Evolutionary conservation across 2,888 invertebrate genomes (phyloP).

Genomic region (Aporophyla lueneburgensis): DNA sequence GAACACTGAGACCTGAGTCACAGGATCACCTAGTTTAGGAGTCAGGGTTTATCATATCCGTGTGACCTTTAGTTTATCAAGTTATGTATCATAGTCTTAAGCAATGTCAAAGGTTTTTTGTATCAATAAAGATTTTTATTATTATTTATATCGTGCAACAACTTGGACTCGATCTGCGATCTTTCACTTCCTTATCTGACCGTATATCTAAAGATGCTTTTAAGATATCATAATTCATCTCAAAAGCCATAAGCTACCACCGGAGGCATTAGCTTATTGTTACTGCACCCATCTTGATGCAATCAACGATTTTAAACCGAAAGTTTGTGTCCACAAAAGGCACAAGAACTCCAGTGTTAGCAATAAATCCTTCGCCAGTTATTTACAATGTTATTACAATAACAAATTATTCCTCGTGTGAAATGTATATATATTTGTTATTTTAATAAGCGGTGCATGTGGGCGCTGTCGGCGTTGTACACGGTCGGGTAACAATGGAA

Average conservation of each 20-base stretch:
- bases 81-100: too few relatives aligned
- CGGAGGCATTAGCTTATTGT: conserved; percentile 30
- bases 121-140: too few relatives aligned
- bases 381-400: conserved; percentile 51
- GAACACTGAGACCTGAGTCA: too few relatives aligned
- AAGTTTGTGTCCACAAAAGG: conserved; percentile 47
- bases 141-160: too few relatives aligned
- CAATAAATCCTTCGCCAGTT: conserved; percentile 53
- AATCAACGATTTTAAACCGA: conserved; percentile 20
- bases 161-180: background rate
- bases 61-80: too few relatives aligned
- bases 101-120: too few relatives aligned
- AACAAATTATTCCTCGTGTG: conserved; percentile 47
- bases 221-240: background rate
- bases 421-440: conserved; percentile 54
- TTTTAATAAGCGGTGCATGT: conserved; percentile 47
- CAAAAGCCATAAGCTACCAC: background rate
- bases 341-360: conserved; percentile 17
- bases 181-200: background rate
- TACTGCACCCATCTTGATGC: conserved; percentile 47
- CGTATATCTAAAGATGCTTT: background rate
- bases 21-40: too few relatives aligned
- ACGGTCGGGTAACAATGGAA: conserved; percentile 33
- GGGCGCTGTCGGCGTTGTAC: conserved; percentile 28
- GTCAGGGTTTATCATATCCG: too few relatives aligned